These are phyloP conservation scores for Sycophila sp. DNA, from an alignment of 1,140 invertebrate species.

Conservation along the genomic window DNA sequence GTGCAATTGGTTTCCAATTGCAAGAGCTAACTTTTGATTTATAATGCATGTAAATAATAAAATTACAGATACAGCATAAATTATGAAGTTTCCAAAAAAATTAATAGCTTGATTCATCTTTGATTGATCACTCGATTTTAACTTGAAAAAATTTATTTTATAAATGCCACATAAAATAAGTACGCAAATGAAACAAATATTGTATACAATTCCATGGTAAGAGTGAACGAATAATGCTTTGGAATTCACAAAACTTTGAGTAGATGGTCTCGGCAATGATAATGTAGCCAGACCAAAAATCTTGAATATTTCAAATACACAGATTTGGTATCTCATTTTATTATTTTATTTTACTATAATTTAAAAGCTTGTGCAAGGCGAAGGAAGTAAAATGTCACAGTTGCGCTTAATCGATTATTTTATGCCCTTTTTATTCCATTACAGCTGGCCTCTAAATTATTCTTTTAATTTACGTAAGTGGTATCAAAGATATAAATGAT, in stretches of 20 bases:
- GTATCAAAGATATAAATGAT: background rate
- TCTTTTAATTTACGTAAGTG: background rate
- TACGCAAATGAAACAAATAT: background rate
- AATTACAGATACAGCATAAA: background rate
- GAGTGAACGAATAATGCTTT: background rate
- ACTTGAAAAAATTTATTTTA: background rate
- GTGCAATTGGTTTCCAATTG: constrained; percentile 1
- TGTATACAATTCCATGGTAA: background rate
- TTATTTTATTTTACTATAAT: background rate
- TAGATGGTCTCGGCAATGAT: background rate
- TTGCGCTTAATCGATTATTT: too few relatives aligned
- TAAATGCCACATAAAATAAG: background rate
- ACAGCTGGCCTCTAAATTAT: too few relatives aligned
- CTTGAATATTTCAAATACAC: constrained; percentile 6
- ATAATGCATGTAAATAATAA: background rate
- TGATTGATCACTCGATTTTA: background rate
- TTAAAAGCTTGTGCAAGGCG: background rate
- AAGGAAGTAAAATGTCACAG: background rate
- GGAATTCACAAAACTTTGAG: background rate
- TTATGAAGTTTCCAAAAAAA: constrained; percentile 14
- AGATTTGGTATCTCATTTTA: background rate
- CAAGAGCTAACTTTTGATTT: background rate
- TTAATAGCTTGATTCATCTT: constrained; percentile 12
- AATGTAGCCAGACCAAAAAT: constrained; percentile 1
- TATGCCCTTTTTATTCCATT: too few relatives aligned